Base-by-base conservation (phyloP, 2,797 vertebrate genomes). In the Gymnoscopelus microlampas region DNA sequence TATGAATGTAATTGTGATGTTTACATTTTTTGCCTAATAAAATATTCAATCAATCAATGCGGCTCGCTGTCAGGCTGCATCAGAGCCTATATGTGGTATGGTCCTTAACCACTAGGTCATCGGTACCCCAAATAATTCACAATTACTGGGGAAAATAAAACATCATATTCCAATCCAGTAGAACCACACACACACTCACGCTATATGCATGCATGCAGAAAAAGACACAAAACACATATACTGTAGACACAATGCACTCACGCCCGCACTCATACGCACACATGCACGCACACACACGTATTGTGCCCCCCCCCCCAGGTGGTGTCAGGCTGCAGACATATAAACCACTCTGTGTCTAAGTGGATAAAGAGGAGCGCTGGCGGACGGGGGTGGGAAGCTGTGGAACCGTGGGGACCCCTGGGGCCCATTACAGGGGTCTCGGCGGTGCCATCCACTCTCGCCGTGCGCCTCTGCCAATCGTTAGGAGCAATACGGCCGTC, bases 371-470 rank as follows among this genome's bases (percentile, higher is more conserved):
- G 57, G 65, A 19, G 19, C 60, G 73, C 68, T 79, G 73, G 61
- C 77, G 63, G 58, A 29, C 26, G 26, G 60, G 78, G 71, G 66
- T 75, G 61, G 62, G 26, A 29, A 4, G 26, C 64, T 76, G 19
- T 19, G 49, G 62, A 74, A 63, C 68, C 70, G 70, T 9, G 7
- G 57, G 26, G 13, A 84, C 86, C 68, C 81, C 62, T 60, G 81
- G 80, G 82, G 78, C 79, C 78, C 68, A 84, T 88, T 88, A 87
- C 73, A 70, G 51, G 64, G 49, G 70, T 69, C 71, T 81, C 68
- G 64, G 63, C 56, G 70, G 61, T 79, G 75, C 70, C 77, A 76
- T 74, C 66, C 57, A 55, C 73, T 71, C 60, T 65, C 57, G 64
- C 47, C 39, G 19, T 19, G 66, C 65, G 63, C 60, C 79, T 68